phyloP scores from a whole-genome alignment of 1,140 invertebrate species.

The Amyelois transitella region DNA sequence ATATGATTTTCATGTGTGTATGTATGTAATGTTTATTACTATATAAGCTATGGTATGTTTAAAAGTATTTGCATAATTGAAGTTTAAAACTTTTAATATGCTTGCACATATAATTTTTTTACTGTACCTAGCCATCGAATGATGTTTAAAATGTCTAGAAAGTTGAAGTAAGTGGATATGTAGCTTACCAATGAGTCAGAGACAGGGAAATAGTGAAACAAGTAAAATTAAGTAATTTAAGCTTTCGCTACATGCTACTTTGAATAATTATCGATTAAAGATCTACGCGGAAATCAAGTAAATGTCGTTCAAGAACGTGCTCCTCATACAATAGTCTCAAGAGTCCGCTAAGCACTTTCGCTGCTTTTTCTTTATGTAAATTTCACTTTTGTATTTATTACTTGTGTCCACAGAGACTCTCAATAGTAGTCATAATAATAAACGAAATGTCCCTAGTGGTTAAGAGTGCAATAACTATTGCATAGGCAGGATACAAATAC shows the following conservation, averaged over 20 bases:
- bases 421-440: conserved; percentile 14
- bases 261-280: conserved; percentile 7
- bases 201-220: conserved; percentile 8
- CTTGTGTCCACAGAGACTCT: conserved; percentile 23
- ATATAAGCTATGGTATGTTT: too few relatives aligned
- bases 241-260: conserved; percentile 13
- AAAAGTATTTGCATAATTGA: too few relatives aligned
- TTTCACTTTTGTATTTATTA: conserved; percentile 62
- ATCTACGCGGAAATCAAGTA: conserved; percentile 38
- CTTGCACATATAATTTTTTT: too few relatives aligned
- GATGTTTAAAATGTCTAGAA: neutral
- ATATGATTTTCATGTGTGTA: too few relatives aligned
- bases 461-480: neutral
- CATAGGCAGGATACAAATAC: neutral
- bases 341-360: conserved; percentile 57
- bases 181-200: neutral
- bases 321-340: conserved; percentile 47
- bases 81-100: too few relatives aligned
- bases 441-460: conserved; percentile 15
- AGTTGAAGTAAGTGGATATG: neutral
- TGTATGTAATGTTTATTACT: too few relatives aligned
- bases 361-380: conserved; percentile 58
- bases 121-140: neutral
- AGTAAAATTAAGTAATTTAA: neutral
- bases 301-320: conserved; percentile 50